Percentiles rank a stretch among this genome's conserved stretches.
Evolutionary conservation across 2,797 vertebrate genomes (phyloP).

Genomic region (Neosilurus mollespiculum): DNA sequence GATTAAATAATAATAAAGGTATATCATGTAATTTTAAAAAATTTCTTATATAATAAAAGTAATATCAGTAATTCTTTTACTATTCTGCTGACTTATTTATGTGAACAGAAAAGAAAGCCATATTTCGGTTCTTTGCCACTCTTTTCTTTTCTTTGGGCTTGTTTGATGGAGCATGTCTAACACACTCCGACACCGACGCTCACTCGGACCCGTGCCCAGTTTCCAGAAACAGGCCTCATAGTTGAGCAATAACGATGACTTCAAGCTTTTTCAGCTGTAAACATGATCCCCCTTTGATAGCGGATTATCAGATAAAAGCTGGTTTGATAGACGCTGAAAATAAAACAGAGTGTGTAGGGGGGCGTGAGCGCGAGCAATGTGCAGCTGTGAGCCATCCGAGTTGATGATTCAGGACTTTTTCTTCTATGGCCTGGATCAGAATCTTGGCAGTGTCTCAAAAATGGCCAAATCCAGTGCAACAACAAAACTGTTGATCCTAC

Average conservation of each 20-base stretch:
- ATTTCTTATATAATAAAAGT: background rate
- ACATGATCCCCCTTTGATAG: constrained; percentile 39
- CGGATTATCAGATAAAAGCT: constrained; percentile 38
- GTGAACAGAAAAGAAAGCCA: background rate
- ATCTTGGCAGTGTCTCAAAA: constrained; percentile 59
- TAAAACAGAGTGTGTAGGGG: constrained; percentile 11
- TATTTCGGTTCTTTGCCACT: background rate
- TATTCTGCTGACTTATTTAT: background rate
- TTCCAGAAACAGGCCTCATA: constrained; percentile 20
- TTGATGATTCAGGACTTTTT: constrained; percentile 68
- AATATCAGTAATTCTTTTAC: background rate
- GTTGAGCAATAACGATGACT: constrained; percentile 37
- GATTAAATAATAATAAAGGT: too few relatives aligned
- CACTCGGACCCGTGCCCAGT: background rate
- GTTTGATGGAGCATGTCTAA: constrained; percentile 5
- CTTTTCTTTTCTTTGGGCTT: background rate
- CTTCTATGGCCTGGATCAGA: constrained; percentile 61
- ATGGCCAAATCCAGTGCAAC: constrained; percentile 53
- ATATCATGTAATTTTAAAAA: background rate
- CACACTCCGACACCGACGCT: constrained; percentile 13
- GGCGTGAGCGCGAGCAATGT: constrained; percentile 43
- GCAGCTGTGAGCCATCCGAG: constrained; percentile 51
- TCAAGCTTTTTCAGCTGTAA: constrained; percentile 45
- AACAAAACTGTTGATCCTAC: constrained; percentile 59
- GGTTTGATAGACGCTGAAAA: constrained; percentile 16